Conservation (phyloP, 2,113 vertebrate species). For the Centropus bengalensis region DNA sequence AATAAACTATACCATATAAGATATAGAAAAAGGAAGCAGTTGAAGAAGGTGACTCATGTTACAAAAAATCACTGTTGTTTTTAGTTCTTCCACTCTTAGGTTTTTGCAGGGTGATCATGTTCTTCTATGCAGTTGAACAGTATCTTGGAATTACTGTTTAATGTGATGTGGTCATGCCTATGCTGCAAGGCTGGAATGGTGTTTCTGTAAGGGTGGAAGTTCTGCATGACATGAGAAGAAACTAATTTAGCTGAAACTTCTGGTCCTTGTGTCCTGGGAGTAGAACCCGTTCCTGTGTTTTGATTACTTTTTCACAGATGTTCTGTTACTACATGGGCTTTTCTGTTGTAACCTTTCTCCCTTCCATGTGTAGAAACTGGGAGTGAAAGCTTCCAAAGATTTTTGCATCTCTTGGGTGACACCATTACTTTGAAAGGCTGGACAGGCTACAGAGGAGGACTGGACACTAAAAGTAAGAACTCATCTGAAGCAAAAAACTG, state of each 20-base stretch:
- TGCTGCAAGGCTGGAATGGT: background rate
- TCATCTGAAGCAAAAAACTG: background rate
- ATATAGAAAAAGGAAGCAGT: background rate
- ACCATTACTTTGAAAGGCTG: constrained; percentile 92
- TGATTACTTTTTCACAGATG: background rate
- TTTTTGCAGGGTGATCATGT: background rate
- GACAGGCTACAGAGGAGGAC: constrained; percentile 95
- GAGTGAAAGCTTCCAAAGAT: constrained; percentile 92
- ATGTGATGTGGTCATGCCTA: background rate
- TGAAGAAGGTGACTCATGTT: background rate
- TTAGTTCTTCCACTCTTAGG: background rate
- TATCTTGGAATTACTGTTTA: background rate
- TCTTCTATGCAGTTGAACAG: background rate
- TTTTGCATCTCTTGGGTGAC: constrained; percentile 92
- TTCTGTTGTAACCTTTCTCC: background rate
- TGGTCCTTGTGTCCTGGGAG: background rate
- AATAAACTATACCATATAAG: background rate
- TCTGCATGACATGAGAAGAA: background rate
- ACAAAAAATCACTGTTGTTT: background rate
- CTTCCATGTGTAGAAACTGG: constrained; percentile 83
- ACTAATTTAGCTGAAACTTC: background rate
- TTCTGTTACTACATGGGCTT: background rate
- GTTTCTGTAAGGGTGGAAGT: background rate
- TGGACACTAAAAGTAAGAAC: constrained; percentile 97
- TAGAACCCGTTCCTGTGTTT: background rate